Base-by-base conservation (phyloP, 2,113 vertebrate genomes). In the Scopus umbretta region DNA sequence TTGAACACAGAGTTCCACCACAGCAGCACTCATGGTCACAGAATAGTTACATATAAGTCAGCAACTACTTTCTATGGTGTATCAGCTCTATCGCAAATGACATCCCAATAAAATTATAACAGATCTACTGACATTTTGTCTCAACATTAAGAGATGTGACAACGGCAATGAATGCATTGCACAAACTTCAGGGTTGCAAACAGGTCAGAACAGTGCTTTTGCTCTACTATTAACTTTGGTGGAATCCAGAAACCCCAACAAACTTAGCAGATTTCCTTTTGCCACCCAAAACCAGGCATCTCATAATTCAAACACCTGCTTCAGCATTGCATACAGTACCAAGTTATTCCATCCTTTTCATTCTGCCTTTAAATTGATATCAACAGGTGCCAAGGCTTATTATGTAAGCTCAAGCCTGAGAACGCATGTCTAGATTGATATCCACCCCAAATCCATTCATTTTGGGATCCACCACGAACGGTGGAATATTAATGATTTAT, bases 41-140 rank as follows among this genome's bases (percentile, higher is more conserved):
- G 7, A 8, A 75, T 29, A 50, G 61, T 92, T 79, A 92, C 52
- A 66, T 40, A 36, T 8, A 84, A 76, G 73, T 71, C 73, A 93
- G 38, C 56, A 91, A 58, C 62, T 70, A 82, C 85, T n/a, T 96
- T 81, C 83, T 83, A 49, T 52, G 25, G 67, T 18, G 3, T 76
- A 92, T 90, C 71, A 94, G 36, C n/a, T 89, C 18, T 84, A 53
- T 65, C 10, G 34, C 42, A 97, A 97, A 96, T 78, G 58, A 94
- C 90, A 92, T 88, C 47, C 32, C 42, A 76, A 91, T 94, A 95
- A 92, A 92, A 96, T 5, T 36, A 9, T 63, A 95, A 92, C 66
- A 97, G 90, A 49, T 92, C 63, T 20, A 73, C 13, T 89, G 92
- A 86, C 53, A 95, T 97, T 97, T 97, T 93, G 52, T 84, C 50